Evolutionary conservation across 92 coral and sea anemone species (phyloP).

Genomic region (Epizoanthus rinbou): DNA sequence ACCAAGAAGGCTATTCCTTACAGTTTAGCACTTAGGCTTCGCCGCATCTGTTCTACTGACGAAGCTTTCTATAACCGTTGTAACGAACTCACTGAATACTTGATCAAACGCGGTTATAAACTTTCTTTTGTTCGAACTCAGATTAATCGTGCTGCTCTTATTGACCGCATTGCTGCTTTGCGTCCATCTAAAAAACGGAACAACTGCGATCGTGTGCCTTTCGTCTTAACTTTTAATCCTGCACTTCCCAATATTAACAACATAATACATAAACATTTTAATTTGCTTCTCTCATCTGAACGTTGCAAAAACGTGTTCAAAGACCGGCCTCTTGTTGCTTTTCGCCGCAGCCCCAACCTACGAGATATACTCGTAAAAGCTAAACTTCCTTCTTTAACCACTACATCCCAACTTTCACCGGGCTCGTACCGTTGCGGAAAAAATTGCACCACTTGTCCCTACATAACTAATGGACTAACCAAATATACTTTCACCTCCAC

Average conservation of each 20-base stretch:
- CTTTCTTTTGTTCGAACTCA: background rate
- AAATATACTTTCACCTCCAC: background rate
- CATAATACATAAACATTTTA: background rate
- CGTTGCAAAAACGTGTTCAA: background rate
- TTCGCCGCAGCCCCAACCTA: background rate
- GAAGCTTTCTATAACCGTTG: conserved; percentile 41
- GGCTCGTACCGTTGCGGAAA: conserved; percentile 16
- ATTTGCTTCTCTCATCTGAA: background rate
- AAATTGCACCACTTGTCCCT: background rate
- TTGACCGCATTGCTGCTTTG: background rate
- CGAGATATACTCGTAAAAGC: background rate
- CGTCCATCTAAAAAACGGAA: background rate
- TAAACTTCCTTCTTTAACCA: too few species aligned
- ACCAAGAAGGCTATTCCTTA: conserved; percentile 44
- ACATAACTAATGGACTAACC: conserved; percentile 15
- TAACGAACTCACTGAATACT: background rate
- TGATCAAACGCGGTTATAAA: conserved; percentile 5
- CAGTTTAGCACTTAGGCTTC: conserved; percentile 44
- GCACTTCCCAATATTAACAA: background rate
- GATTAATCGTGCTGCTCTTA: conserved; percentile 1
- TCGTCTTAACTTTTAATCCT: conserved; percentile 10
- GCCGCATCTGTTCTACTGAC: conserved; percentile 58
- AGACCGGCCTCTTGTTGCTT: background rate
- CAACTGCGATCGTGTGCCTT: background rate
- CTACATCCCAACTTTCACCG: too few species aligned